Evolutionary conservation across 1,140 invertebrate species (phyloP).

Genomic region (Rhizoglyphus robini): DNA sequence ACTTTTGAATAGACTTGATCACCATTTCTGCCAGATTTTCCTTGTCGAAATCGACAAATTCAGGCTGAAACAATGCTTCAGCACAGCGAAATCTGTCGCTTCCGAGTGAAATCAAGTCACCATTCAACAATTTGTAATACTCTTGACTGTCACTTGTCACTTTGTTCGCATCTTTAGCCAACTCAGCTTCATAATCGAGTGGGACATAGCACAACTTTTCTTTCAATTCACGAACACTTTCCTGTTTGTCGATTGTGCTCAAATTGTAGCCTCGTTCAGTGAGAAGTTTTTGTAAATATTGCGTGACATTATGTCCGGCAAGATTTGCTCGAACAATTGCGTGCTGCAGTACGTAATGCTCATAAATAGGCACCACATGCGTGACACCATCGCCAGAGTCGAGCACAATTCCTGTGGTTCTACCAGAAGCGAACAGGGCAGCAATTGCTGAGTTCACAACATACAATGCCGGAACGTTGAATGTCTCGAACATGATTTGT

Average conservation of each 20-base stretch:
- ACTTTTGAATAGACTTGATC: too few species aligned
- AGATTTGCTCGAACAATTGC: conserved; percentile 73
- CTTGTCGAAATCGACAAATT: conserved; percentile 38
- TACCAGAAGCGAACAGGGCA: conserved; percentile 71
- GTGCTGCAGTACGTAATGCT: conserved; percentile 68
- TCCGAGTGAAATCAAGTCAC: conserved; percentile 31
- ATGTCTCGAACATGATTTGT: too few species aligned
- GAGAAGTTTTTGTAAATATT: conserved; percentile 82
- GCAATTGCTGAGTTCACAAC: conserved; percentile 51
- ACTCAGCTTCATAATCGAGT: conserved; percentile 84
- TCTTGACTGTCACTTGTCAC: conserved; percentile 36
- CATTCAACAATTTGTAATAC: conserved; percentile 37
- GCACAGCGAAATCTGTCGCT: conserved; percentile 37
- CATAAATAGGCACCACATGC: conserved; percentile 44
- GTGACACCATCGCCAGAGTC: too few species aligned
- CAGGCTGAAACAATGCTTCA: too few species aligned
- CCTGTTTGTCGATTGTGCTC: conserved; percentile 32
- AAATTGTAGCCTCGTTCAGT: conserved; percentile 49
- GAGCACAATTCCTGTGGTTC: too few species aligned
- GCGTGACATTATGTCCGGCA: conserved; percentile 72
- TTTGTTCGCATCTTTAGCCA: conserved; percentile 65
- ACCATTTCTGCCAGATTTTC: too few species aligned
- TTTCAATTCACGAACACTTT: conserved; percentile 42
- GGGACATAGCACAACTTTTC: conserved; percentile 26
- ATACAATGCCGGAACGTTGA: conserved; percentile 41